phyloP scores from a whole-genome alignment of 2,888 invertebrate genomes.

The Abscondita cerata region DNA sequence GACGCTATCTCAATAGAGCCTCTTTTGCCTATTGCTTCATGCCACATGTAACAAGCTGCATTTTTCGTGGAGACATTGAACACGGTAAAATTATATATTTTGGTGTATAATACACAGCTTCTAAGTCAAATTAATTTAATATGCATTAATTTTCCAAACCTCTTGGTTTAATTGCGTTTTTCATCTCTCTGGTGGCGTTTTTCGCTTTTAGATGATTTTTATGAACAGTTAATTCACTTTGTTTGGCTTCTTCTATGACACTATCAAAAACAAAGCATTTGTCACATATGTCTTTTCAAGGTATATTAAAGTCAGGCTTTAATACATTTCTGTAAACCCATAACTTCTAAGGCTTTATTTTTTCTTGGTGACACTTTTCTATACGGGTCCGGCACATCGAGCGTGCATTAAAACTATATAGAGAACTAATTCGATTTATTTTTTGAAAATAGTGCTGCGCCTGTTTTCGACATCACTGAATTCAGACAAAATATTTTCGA shows the following conservation, averaged over 20 bases:
- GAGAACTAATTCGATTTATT: too few species aligned
- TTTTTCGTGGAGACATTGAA: conserved; percentile 17
- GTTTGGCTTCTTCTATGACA: background rate
- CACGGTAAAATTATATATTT: conserved; percentile 27
- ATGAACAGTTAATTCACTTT: too few species aligned
- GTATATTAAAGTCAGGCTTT: conserved; percentile 1
- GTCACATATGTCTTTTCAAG: conserved; percentile 6
- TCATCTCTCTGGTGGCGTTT: background rate
- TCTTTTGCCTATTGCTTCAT: conserved; percentile 28
- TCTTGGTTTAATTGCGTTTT: background rate
- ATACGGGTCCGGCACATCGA: too few species aligned
- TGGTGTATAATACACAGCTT: conserved; percentile 5
- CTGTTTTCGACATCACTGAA: too few species aligned
- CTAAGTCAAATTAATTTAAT: conserved; percentile 4
- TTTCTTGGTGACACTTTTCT: conserved; percentile 6
- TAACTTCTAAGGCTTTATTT: conserved; percentile 2
- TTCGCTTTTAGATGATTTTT: too few species aligned
- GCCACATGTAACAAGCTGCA: conserved; percentile 29
- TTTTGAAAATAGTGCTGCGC: too few species aligned
- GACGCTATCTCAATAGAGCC: conserved; percentile 21
- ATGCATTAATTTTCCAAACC: background rate
- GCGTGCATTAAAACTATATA: too few species aligned
- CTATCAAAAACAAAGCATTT: conserved; percentile 11
- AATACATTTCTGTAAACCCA: conserved; percentile 5
- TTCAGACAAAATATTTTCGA: too few species aligned